Evolutionary conservation across 2,113 vertebrate genomes (phyloP).

Genomic region (Xiphophorus hellerii): DNA sequence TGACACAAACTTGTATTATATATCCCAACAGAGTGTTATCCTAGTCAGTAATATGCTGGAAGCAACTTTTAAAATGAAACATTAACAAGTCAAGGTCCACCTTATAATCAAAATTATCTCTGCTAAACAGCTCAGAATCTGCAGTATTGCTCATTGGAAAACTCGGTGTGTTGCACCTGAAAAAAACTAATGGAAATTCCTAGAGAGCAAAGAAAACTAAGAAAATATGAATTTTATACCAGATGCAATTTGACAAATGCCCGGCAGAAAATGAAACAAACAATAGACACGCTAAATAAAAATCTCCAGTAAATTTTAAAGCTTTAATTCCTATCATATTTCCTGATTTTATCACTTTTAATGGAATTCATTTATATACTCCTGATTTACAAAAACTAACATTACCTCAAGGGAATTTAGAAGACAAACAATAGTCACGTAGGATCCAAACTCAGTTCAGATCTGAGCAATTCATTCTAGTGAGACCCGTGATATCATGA

Average conservation of each 20-base stretch:
- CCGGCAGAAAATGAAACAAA: neutral
- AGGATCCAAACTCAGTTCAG: too few species aligned
- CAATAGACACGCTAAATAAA: neutral
- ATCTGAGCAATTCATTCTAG: too few species aligned
- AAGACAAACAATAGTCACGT: neutral
- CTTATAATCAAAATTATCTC: neutral
- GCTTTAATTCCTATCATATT: neutral
- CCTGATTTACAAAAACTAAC: neutral
- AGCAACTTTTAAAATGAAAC: constrained; percentile 36
- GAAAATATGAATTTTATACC: neutral
- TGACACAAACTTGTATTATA: constrained; percentile 1
- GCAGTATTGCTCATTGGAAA: neutral
- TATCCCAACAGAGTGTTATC: constrained; percentile 1
- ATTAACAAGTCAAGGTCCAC: constrained; percentile 15
- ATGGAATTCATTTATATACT: neutral
- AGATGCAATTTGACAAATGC: neutral
- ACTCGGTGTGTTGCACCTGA: neutral
- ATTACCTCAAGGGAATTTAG: neutral
- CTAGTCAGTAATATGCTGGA: constrained; percentile 58
- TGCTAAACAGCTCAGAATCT: neutral
- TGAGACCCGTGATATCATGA: neutral
- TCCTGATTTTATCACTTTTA: neutral
- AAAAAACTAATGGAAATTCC: neutral
- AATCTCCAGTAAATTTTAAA: neutral
- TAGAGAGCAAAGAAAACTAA: neutral